Evolutionary conservation across 2,113 vertebrate species (phyloP).

Genomic region (Equus przewalskii): DNA sequence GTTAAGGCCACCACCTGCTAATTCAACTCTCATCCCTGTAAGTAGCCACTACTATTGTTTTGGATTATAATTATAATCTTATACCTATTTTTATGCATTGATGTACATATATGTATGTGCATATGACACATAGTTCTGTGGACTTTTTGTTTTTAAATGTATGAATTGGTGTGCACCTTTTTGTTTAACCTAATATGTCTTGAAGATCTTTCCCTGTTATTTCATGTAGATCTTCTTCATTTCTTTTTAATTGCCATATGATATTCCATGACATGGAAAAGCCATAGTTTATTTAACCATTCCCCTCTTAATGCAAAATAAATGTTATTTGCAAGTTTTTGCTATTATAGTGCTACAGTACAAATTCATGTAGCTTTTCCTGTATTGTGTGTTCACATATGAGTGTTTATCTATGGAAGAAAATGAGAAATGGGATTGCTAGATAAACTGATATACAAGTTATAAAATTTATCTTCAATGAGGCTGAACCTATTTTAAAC

Average conservation of each 20-base stretch:
- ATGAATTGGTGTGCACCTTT: not conserved
- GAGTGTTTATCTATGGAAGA: not conserved
- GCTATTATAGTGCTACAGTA: not conserved
- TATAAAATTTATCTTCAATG: constrained; percentile 14
- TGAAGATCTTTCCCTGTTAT: not conserved
- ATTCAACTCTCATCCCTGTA: not conserved
- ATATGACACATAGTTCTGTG: not conserved
- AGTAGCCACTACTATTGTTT: constrained; percentile 33
- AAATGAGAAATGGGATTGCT: constrained; percentile 3
- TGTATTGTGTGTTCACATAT: not conserved
- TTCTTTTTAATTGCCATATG: constrained; percentile 7
- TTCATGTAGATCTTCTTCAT: not conserved
- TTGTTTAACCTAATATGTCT: not conserved
- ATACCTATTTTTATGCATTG: not conserved
- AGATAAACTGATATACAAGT: not conserved
- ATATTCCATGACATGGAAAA: not conserved
- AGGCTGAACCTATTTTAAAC: not conserved
- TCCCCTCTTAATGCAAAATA: not conserved
- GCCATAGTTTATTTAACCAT: not conserved
- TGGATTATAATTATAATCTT: not conserved
- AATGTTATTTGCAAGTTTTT: constrained; percentile 30
- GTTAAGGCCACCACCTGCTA: not conserved
- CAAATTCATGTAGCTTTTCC: not conserved
- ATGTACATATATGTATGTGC: not conserved
- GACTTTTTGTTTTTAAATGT: constrained; percentile 20